A percentile compares a stretch with the other conserved stretches of the same genome.
These are phyloP conservation scores for Prolemur simus DNA, from an alignment of 2,113 vertebrate genomes.

Conservation along the genomic window DNA sequence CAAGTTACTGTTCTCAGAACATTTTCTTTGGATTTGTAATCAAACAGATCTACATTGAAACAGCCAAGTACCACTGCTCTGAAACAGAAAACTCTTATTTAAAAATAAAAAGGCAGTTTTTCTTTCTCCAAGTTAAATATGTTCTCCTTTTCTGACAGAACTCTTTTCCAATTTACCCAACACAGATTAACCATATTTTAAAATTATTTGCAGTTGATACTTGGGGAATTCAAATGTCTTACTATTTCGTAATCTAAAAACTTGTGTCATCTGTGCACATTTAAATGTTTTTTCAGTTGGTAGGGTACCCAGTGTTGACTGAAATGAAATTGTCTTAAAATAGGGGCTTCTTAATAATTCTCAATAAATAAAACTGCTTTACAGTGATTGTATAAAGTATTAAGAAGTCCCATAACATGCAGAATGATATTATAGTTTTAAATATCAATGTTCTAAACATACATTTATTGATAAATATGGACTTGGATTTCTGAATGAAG, in stretches of 20 bases:
- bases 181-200: slow-evolving; percentile 44
- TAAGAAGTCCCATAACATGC: background rate
- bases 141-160: slow-evolving; percentile 58
- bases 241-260: slow-evolving; percentile 14
- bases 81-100: slow-evolving; percentile 70
- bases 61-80: slow-evolving; percentile 60
- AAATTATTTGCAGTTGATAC: slow-evolving; percentile 63
- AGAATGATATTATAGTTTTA: background rate
- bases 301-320: background rate
- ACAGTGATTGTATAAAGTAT: background rate
- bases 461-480: background rate
- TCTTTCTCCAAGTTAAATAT: slow-evolving; percentile 60
- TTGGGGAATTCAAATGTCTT: slow-evolving; percentile 41
- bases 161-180: slow-evolving; percentile 51
- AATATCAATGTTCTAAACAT: slow-evolving; percentile 13
- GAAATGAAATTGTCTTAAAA: slow-evolving; percentile 53
- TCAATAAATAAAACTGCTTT: slow-evolving; percentile 41
- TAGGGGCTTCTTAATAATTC: slow-evolving; percentile 11
- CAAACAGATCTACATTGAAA: slow-evolving; percentile 55
- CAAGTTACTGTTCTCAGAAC: slow-evolving; percentile 66
- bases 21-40: slow-evolving; percentile 78
- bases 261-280: background rate
- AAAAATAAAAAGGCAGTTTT: slow-evolving; percentile 59
- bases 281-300: background rate
- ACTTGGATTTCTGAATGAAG: slow-evolving; percentile 21